phyloP scores from a whole-genome alignment of 2,888 invertebrate species.

The Phyllotreta cruciferae region DNA sequence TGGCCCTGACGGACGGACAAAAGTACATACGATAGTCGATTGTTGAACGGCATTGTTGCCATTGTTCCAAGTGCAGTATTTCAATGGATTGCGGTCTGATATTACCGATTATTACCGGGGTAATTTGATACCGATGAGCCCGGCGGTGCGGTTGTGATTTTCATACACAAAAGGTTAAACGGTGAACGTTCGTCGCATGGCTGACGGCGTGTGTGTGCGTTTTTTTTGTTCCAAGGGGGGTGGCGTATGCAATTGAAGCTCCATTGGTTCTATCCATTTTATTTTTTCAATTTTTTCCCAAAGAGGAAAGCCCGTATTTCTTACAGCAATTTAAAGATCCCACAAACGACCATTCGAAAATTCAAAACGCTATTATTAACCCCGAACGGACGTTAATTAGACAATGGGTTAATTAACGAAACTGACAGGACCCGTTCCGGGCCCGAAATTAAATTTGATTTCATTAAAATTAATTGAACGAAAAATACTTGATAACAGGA shows the following conservation, averaged over 20 bases:
- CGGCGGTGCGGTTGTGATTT: constrained; percentile 21
- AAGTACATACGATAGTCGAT: constrained; percentile 35
- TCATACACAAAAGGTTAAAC: constrained; percentile 28
- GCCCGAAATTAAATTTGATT: constrained; percentile 42
- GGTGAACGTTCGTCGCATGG: constrained; percentile 22
- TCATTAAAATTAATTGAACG: constrained; percentile 47
- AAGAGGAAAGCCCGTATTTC: no score
- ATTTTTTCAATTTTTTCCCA: no score
- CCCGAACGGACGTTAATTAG: constrained; percentile 31
- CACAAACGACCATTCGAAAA: no score
- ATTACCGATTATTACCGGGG: constrained; percentile 39
- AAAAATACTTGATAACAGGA: constrained; percentile 39
- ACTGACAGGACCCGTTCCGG: constrained; percentile 46
- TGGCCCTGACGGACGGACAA: constrained; percentile 34
- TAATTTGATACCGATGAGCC: constrained; percentile 33
- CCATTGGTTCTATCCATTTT: background rate
- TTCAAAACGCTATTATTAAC: constrained; percentile 20
- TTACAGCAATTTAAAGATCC: no score
- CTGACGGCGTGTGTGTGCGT: constrained; percentile 2
- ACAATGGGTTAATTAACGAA: constrained; percentile 41
- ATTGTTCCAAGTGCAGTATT: constrained; percentile 38
- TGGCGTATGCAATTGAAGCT: background rate
- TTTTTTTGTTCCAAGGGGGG: constrained; percentile 5
- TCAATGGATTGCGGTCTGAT: constrained; percentile 42
- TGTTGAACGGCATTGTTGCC: constrained; percentile 35